These are phyloP conservation scores for Lithophane leautieri DNA, from an alignment of 2,888 invertebrate genomes.

Conservation along the genomic window DNA sequence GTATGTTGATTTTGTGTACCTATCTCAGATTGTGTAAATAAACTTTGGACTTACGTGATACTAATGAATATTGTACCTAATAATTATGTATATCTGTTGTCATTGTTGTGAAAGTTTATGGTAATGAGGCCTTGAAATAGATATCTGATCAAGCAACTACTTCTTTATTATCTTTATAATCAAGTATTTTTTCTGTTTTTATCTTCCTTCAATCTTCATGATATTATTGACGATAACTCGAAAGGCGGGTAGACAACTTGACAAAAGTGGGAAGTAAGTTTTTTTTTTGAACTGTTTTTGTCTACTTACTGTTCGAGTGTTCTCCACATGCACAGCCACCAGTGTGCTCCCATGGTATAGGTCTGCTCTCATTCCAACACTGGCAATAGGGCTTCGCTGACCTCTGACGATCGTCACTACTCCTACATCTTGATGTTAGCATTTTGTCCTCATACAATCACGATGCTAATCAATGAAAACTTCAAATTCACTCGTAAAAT, in stretches of 20 bases:
- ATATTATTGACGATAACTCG: neutral
- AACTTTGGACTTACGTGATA: neutral
- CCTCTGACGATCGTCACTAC: slow-evolving; percentile 51
- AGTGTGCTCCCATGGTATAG: slow-evolving; percentile 76
- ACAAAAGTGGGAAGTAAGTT: neutral
- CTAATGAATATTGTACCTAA: neutral
- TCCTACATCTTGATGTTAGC: slow-evolving; percentile 47
- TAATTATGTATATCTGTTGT: neutral
- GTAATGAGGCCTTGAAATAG: slow-evolving; percentile 20
- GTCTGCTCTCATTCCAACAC: slow-evolving; percentile 76
- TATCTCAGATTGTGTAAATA: neutral
- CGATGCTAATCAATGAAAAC: slow-evolving; percentile 13
- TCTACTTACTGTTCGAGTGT: slow-evolving; percentile 81
- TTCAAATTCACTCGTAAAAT: slow-evolving; percentile 27
- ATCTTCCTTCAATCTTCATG: neutral
- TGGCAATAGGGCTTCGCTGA: slow-evolving; percentile 81
- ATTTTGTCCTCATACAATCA: slow-evolving; percentile 40
- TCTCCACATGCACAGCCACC: slow-evolving; percentile 89
- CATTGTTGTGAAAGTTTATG: neutral
- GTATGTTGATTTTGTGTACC: no score
- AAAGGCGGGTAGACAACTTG: neutral
- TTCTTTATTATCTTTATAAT: neutral
- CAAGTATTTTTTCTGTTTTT: neutral
- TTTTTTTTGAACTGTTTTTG: no score
- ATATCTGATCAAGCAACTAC: neutral